Evolutionary conservation across 2,113 vertebrate species (phyloP), one percentile per base, ranked within the genome.

Genomic region (Dicentrarchus labrax): DNA sequence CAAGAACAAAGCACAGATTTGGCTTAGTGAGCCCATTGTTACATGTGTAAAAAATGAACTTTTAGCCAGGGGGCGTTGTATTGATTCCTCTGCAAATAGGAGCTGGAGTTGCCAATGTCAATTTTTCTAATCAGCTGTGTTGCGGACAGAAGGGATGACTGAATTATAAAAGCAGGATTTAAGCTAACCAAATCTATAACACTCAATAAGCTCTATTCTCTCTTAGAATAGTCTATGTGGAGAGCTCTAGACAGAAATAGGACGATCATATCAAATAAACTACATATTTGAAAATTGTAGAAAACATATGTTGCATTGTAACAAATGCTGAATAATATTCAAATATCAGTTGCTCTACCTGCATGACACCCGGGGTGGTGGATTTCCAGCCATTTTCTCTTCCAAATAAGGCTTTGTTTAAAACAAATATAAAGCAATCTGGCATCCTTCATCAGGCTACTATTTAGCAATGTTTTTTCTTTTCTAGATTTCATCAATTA

Each of bases 101-200:
- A 64, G 30, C 10, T 70, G 11, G 66, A 60, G 30, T 8, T 70
- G 74, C 41, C 60, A 48, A 39, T 72, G 56, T 72, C 21, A 24
- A 50, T 88, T 73, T 38, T 80, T 64, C 67, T 67, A 54, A 62
- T 65, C 50, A 72, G 50, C 38, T 59, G 53, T 68, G 48, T 69
- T 22, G 21, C 64, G 24, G 15, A 43, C 19, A 71, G 43, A 67
- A 56, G 7, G 41, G 24, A 51, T 30, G 66, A 57, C 30, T 56
- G 15, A 71, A 61, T 50, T 38, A 36, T 8, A 67, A 50, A 59
- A 43, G n/a, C 15, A 30, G 17, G 16, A 39, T 6, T 22, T 39
- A 10, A 2, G 65, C 7, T 9, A 30, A 53, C 24, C 19, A 68
- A 57, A 76, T 60, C 24, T 48, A 13, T 39, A 77, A 72, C 54